Evolutionary conservation across 2,888 invertebrate genomes (phyloP), one percentile per base, ranked within the genome.

Genomic region (Erebia aethiops): DNA sequence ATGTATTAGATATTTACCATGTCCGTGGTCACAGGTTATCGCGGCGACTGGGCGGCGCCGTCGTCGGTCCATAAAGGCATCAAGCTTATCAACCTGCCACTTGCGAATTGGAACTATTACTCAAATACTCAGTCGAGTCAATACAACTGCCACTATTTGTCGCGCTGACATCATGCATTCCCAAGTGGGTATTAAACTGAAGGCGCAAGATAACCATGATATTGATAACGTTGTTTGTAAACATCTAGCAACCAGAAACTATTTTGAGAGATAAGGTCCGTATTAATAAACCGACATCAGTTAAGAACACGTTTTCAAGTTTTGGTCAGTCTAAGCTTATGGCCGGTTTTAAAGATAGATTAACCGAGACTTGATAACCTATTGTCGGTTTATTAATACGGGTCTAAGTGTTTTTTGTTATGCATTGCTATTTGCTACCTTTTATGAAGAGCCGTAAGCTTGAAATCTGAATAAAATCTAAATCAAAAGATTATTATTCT

Each of bases 1-100:
- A 21, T 1, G 62, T 49, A 26, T 14, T 52, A 41, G 56, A 14
- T 57, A 43, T 66, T 46, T 21, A 14, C 21, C 56, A 68, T 68
- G 67, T 61, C 60, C 41, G 51, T 52, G 79, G 77, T 78, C 77
- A 77, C 74, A 80, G 80, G 82, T 80, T 82, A 81, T 81, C 81
- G 46, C 56, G 54, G 76, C 80, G 81, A 75, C 78, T 69, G 63
- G 58, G 60, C 74, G 82, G 81, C 83, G 83, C 80, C 82, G 70
- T 54, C 54, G 54, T 11, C 63, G 26, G n/a, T 66, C 57, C 57
- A 67, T 66, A 66, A 57, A 66, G 57, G 58, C 67, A 58, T 67
- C 74, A 46, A 21, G 65, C 68, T 80, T 81, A 82, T 81, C 82
- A 79, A 76, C 77, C 77, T 76, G 79, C 75, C n/a, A 54, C 63